Base-by-base conservation (phyloP, 1,140 invertebrate species). In the Maniola jurtina region DNA sequence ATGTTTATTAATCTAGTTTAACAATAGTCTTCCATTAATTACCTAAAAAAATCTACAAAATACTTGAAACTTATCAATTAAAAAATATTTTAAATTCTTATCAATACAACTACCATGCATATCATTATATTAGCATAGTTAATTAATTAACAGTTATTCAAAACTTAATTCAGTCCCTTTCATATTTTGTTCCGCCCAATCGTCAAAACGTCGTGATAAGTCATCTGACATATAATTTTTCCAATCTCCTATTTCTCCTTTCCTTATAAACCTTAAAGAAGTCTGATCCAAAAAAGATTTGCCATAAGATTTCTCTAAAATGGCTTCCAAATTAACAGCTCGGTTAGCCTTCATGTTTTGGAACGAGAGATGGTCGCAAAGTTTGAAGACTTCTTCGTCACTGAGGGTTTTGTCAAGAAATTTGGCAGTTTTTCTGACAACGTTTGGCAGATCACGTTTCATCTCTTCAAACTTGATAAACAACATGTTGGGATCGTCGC, bases 381-480 rank as follows among this genome's bases (percentile, higher is more conserved):
- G 89, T n/a, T 90, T 91, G 0, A 92, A 83, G 1, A 96, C 85
- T 61, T 96, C 92, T 13, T 94, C 90, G 0, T 95, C 93, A 0
- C 88, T 93, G 5, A 97, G 69, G 0, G 83, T 80, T 82, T 95
- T 95, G 0, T 92, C 92, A 7, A 98, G 81, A 82, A 97, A 98
- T 15, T 92, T 79, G 0, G 95, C 95, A 13, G 96, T 95, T 76
- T 92, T 94, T 14, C 91, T 87, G 4, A 97, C 93, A 0, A 92
- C 93, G 1, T 83, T 89, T 0, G 91, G 87, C 64, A 95, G 90
- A 86, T 97, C 93, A 77, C 92, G 83, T 77, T 96, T 96, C 95
- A 97, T 95, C 56, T 97, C 96, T 90, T 98, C 96, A 76, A 96
- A 98, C 70, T 94, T 97, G 33, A 97, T 82, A 71, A 98, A 95